Percentiles rank a stretch among this genome's conserved stretches.
Conservation (phyloP, 2,888 invertebrate species). For the Malacosoma neustria region DNA sequence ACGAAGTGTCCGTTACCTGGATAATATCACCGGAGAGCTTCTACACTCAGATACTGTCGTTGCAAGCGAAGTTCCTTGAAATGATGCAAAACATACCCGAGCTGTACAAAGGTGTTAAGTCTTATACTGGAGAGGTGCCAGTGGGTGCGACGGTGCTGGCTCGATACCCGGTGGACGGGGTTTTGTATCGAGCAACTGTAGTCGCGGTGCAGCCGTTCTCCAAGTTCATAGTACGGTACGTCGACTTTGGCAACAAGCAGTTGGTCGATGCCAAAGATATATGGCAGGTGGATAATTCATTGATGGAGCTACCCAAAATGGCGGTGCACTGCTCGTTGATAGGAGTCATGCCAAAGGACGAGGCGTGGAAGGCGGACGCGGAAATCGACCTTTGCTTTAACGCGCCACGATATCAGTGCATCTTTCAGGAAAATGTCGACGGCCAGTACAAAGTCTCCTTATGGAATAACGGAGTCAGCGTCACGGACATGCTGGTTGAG, state of each 20-base stretch:
- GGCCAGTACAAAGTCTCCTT: slow-evolving; percentile 66
- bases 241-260: slow-evolving; percentile 85
- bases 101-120: slow-evolving; percentile 74
- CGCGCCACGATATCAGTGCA: slow-evolving; percentile 74
- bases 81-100: slow-evolving; percentile 84
- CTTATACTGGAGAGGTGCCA: slow-evolving; percentile 49
- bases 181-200: slow-evolving; percentile 81
- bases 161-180: slow-evolving; percentile 80
- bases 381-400: slow-evolving; percentile 77
- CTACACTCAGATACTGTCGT: slow-evolving; percentile 74
- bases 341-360: slow-evolving; percentile 74
- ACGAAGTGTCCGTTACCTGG: slow-evolving; percentile 81
- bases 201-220: slow-evolving; percentile 72
- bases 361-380: slow-evolving; percentile 73
- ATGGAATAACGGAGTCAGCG: slow-evolving; percentile 56
- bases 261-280: slow-evolving; percentile 77
- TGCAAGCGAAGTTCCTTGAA: slow-evolving; percentile 73
- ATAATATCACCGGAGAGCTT: slow-evolving; percentile 84
- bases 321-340: slow-evolving; percentile 80
- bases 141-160: slow-evolving; percentile 81
- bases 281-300: slow-evolving; percentile 80
- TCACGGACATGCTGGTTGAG: slow-evolving; percentile 63
- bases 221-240: slow-evolving; percentile 80
- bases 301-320: slow-evolving; percentile 80
- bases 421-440: slow-evolving; percentile 63